Conservation (phyloP, 2,888 invertebrate species). For the Drosophila cracens region DNA sequence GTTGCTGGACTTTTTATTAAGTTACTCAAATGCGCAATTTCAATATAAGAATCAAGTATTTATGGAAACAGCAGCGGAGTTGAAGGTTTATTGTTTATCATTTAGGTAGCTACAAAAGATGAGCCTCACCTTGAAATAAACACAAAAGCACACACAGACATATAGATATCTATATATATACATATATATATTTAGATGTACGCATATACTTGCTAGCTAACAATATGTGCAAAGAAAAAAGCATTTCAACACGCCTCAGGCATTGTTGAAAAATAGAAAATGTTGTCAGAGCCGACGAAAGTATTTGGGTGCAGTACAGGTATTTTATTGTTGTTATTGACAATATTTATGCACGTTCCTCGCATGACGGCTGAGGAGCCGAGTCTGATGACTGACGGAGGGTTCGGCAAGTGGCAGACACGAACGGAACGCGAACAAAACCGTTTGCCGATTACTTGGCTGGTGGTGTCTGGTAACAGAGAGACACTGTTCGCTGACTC, state of each 20-base stretch:
- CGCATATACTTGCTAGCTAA: slow-evolving; percentile 16
- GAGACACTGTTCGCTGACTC: slow-evolving; percentile 36
- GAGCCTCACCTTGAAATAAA: slow-evolving; percentile 56
- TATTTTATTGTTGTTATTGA: slow-evolving; percentile 46
- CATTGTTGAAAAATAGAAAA: slow-evolving; percentile 61
- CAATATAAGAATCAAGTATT: slow-evolving; percentile 20
- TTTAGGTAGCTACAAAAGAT: slow-evolving; percentile 27
- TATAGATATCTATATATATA: background rate
- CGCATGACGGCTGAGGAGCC: slow-evolving; percentile 11
- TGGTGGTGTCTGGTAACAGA: slow-evolving; percentile 26
- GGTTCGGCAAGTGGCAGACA: slow-evolving; percentile 48
- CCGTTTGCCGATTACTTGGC: slow-evolving; percentile 30
- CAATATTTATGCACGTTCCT: slow-evolving; percentile 48
- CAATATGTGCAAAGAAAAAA: slow-evolving; percentile 41
- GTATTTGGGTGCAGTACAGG: slow-evolving; percentile 68
- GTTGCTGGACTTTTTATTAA: slow-evolving; percentile 8
- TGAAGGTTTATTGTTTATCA: slow-evolving; percentile 32
- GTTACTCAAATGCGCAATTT: slow-evolving; percentile 22
- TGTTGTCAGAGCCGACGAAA: slow-evolving; percentile 57
- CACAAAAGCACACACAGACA: slow-evolving; percentile 16
- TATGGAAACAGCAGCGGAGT: slow-evolving; percentile 19
- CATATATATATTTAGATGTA: background rate
- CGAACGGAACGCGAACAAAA: slow-evolving; percentile 26
- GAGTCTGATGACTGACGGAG: slow-evolving; percentile 30
- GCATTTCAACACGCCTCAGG: slow-evolving; percentile 45